Evolutionary conservation across 2,888 invertebrate genomes (phyloP), one percentile per base, ranked within the genome.

Genomic region (Drosophila ustulata): DNA sequence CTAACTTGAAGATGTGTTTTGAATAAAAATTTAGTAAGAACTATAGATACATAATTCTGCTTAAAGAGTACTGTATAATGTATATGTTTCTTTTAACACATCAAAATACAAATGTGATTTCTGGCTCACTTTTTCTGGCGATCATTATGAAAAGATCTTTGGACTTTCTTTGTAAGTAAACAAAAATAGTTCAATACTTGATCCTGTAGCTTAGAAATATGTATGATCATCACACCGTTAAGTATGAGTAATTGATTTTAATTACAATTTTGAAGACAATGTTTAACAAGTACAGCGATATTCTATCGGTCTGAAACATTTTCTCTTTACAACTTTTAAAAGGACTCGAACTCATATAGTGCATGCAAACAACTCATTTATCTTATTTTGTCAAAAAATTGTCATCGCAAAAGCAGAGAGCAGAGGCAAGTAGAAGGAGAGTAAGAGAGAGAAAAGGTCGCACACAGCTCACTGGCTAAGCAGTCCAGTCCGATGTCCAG

Each of bases 331-430:
- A 13, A 9, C 11, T 41, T 25, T 30, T 37, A 28, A 23, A 39
- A 39, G 34, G 43, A 47, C 68, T 58, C 47, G 8, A 7, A 26
- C 9, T 9, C 25, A 26, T 6, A 18, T 8, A 63, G 61, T 43
- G 46, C 55, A 61, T 25, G 30, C 55, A 56, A 69, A 70, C 73
- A 79, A 81, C 78, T 90, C 90, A 89, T 89, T 89, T 89, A 91
- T 90, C 91, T 90, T 90, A 91, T 90, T 90, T 91, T 89, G 89
- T 89, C 90, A 89, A 90, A 89, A 90, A 90, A 83, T 72, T 83
- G 90, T 86, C 89, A 89, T 46, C 89, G 82, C 58, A 43, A 61
- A 52, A 26, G 55, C n/a, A 41, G 13, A 34, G 52, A 55, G 56
- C 5, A 49, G 61, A 50, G 50, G 18, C 63, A 67, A n/a, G 43